Conservation (phyloP, 2,797 vertebrate genomes). For the Diplodus sargus region DNA sequence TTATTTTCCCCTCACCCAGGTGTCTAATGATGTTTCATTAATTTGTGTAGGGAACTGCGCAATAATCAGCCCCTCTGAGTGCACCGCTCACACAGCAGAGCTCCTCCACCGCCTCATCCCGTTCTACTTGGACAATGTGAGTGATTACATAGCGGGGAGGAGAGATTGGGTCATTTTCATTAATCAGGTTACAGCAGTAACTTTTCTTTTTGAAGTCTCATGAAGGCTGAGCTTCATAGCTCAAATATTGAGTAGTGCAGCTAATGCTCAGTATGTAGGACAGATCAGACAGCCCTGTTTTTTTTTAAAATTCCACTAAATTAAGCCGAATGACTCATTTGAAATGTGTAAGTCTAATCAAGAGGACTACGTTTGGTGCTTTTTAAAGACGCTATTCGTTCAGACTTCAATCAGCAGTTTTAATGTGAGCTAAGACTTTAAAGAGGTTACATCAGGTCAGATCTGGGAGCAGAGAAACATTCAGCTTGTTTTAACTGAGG, state of each 20-base stretch:
- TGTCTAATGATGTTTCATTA: slow-evolving; percentile 13
- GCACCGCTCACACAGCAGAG: slow-evolving; percentile 78
- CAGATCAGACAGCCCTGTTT: background rate
- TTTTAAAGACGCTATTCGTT: background rate
- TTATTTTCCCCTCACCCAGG: background rate
- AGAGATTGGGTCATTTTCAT: background rate
- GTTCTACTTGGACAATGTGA: slow-evolving; percentile 85
- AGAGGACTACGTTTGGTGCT: background rate
- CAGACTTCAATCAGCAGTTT: background rate
- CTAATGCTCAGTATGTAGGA: background rate
- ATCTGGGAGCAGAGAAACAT: slow-evolving; percentile 1
- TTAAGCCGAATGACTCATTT: slow-evolving; percentile 7
- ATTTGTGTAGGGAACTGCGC: slow-evolving; percentile 83
- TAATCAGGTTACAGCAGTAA: background rate
- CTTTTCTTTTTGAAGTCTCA: background rate
- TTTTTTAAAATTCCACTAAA: background rate
- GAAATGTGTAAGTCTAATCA: slow-evolving; percentile 10
- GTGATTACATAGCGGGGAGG: slow-evolving; percentile 41
- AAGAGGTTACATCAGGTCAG: background rate
- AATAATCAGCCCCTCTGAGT: slow-evolving; percentile 81
- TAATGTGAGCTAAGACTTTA: background rate
- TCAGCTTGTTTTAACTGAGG: background rate
- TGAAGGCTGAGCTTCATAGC: background rate
- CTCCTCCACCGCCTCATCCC: slow-evolving; percentile 83
- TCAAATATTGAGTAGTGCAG: background rate